Evolutionary conservation across 2,113 vertebrate genomes (phyloP), one percentile per base, ranked within the genome.

Genomic region (Pyrgilauda ruficollis): DNA sequence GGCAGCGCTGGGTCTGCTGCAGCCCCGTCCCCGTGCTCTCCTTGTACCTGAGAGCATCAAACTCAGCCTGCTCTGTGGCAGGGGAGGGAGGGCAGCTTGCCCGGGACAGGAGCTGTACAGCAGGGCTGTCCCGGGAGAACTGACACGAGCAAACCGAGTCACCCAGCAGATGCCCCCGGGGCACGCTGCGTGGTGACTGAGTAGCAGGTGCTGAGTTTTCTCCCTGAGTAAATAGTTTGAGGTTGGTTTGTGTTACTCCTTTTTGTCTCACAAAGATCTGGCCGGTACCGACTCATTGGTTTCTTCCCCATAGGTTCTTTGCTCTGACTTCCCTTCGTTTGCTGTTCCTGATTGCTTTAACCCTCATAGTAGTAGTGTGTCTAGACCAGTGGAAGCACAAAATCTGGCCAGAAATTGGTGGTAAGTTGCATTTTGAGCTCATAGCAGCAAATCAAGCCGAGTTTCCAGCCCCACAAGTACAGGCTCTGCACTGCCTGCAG

Each of bases 381-480:
- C 83, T 98, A 28, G 99, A 99, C 95, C 98, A 98, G 53, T 99
- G 99, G 99, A 99, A 98, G 93, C 98, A 94, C 95, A 99, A 98
- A 97, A 99, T 99, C 93, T 99, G 99, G 99, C 99, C 98, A 67
- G 97, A 98, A 97, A 98, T 99, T 82, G 97, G 93, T 98, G 98
- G 99, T 99, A 93, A 97, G 97, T 95, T 89, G 10, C 39, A 9
- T 81, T 91, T 89, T 82, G 39, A 84, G 47, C 22, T 20, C 28
- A 13, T 56, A n/a, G 6, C 33, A 58, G 18, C 31, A 84, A 43
- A 33, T 41, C 8, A 18, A 41, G 39, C 2, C 0, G 19, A 0
- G 0, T 2, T 52, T 76, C 50, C 64, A 77, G 46, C 43, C 52
- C 16, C 27, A 11, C 23, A 24, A 27, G 10, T 15, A 11, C 1